phyloP scores from a whole-genome alignment of 2,888 invertebrate genomes.

The Lochmaea capreae region DNA sequence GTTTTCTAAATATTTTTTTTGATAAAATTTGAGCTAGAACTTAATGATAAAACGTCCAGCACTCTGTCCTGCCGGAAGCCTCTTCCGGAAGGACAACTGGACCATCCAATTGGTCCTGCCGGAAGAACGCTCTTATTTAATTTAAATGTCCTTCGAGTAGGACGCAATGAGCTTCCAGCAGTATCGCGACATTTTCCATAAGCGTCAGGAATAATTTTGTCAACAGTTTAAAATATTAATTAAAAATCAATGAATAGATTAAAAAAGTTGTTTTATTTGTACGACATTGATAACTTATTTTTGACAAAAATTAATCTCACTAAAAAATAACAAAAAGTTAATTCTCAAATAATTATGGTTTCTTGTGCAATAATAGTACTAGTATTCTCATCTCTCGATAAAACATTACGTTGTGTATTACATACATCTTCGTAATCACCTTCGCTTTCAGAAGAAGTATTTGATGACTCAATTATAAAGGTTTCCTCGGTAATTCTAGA shows the following conservation, averaged over 20 bases:
- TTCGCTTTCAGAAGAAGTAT: background rate
- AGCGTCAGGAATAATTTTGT: background rate
- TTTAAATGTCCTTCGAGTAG: background rate
- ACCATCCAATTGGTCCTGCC: no score
- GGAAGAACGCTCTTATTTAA: no score
- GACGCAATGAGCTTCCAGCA: background rate
- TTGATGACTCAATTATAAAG: background rate
- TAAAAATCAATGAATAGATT: background rate
- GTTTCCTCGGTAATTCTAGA: no score
- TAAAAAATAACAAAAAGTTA: background rate
- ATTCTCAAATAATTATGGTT: background rate
- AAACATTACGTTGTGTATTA: background rate
- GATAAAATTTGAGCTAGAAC: no score
- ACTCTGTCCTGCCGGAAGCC: no score
- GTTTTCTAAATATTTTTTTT: no score
- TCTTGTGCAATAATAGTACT: background rate
- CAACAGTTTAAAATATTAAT: background rate
- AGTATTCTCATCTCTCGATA: background rate
- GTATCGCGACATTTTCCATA: background rate
- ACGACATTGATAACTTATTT: background rate
- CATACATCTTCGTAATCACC: background rate
- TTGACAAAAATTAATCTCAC: background rate
- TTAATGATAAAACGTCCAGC: no score
- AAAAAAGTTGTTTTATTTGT: background rate
- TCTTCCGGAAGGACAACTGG: no score